These are phyloP conservation scores for Zophobas morio DNA, from an alignment of 1,140 invertebrate species.

Conservation along the genomic window DNA sequence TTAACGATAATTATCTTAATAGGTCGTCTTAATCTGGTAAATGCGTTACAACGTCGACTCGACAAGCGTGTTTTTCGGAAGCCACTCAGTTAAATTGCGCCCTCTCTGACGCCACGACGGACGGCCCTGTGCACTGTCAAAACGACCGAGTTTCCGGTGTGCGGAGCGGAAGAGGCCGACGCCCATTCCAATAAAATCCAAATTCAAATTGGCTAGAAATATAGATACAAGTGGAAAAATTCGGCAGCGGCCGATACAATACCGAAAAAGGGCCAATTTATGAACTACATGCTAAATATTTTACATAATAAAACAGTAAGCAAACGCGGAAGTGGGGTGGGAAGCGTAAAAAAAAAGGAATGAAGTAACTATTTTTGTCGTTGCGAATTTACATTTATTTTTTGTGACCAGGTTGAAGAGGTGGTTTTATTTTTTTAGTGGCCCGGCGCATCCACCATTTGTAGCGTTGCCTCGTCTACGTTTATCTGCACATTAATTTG, in stretches of 20 bases:
- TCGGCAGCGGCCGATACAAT: not conserved
- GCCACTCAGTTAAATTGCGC: slow-evolving; percentile 45
- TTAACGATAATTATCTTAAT: slow-evolving; percentile 49
- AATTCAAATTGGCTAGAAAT: slow-evolving; percentile 29
- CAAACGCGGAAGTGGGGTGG: too few relatives aligned
- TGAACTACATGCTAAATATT: too few relatives aligned
- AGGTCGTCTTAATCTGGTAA: slow-evolving; percentile 47
- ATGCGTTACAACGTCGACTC: slow-evolving; percentile 42
- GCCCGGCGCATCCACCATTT: too few relatives aligned
- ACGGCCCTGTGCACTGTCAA: slow-evolving; percentile 12
- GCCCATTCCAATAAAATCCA: slow-evolving; percentile 25
- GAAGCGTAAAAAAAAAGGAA: too few relatives aligned
- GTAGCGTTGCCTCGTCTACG: too few relatives aligned
- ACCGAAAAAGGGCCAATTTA: too few relatives aligned
- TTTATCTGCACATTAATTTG: too few relatives aligned
- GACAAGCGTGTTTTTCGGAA: slow-evolving; percentile 32
- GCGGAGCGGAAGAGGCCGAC: slow-evolving; percentile 15
- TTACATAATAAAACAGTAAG: too few relatives aligned
- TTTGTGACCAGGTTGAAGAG: too few relatives aligned
- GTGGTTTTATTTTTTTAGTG: too few relatives aligned
- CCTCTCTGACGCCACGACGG: slow-evolving; percentile 24
- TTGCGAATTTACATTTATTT: too few relatives aligned
- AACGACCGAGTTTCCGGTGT: slow-evolving; percentile 20
- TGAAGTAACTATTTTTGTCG: too few relatives aligned
- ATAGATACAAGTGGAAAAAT: slow-evolving; percentile 1